phyloP scores from a whole-genome alignment of 2,113 vertebrate genomes.

The Triplophysa siluroides region DNA sequence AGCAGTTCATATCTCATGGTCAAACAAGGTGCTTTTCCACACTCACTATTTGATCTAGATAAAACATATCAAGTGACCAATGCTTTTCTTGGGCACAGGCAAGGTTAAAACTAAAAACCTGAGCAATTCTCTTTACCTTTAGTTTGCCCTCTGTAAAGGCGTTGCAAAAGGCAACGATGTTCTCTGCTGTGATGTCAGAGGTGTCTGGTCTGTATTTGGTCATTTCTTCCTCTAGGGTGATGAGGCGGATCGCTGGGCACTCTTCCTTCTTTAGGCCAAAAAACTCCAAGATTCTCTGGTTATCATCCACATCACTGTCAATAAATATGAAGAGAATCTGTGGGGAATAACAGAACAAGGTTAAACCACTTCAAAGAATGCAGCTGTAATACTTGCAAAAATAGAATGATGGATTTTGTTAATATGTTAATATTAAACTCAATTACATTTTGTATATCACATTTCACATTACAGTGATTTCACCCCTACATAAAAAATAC shows the following conservation, averaged over 20 bases:
- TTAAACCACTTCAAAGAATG: background rate
- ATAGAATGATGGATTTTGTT: background rate
- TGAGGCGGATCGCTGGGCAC: slow-evolving; percentile 92
- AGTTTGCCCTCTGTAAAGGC: slow-evolving; percentile 90
- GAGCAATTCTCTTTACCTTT: slow-evolving; percentile 75
- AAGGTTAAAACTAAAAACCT: background rate
- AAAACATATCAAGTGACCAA: no score
- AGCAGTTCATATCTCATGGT: no score
- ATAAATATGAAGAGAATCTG: slow-evolving; percentile 99
- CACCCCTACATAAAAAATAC: no score
- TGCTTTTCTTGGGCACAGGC: background rate
- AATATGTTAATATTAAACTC: no score
- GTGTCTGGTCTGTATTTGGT: slow-evolving; percentile 94
- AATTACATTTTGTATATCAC: no score
- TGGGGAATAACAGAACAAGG: background rate
- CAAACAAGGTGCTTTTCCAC: no score
- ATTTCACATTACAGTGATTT: no score
- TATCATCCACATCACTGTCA: slow-evolving; percentile 91
- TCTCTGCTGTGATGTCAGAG: slow-evolving; percentile 82
- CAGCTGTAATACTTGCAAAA: no score
- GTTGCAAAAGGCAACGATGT: slow-evolving; percentile 85
- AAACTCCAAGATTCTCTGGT: slow-evolving; percentile 97
- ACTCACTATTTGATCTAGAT: no score
- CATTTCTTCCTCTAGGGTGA: slow-evolving; percentile 98
- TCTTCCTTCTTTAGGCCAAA: slow-evolving; percentile 97